Percentiles rank a stretch among this genome's conserved stretches.
Evolutionary conservation across 2,888 invertebrate genomes (phyloP).

Genomic region (Cantharis nigra): DNA sequence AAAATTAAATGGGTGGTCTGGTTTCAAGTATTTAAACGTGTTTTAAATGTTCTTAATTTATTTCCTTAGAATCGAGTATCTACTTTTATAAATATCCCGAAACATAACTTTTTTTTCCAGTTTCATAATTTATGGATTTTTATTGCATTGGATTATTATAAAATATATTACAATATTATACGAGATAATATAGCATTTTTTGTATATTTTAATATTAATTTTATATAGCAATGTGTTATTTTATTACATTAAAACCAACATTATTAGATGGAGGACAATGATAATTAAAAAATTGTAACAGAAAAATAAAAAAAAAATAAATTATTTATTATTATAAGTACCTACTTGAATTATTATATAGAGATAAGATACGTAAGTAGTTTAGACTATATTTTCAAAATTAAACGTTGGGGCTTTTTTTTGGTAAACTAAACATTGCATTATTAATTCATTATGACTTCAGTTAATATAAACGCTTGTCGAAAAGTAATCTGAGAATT

Average conservation of each 20-base stretch:
- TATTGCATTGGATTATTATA: not conserved
- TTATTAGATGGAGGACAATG: not conserved
- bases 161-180: not conserved
- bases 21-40: slow-evolving; percentile 5
- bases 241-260: not conserved
- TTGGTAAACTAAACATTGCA: too few relatives aligned
- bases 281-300: not conserved
- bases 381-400: too few relatives aligned
- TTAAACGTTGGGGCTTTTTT: too few relatives aligned
- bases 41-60: slow-evolving; percentile 1
- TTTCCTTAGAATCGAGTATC: slow-evolving; percentile 4
- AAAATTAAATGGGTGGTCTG: slow-evolving; percentile 8
- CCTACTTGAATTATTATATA: too few relatives aligned
- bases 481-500: not conserved
- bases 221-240: not conserved
- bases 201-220: not conserved
- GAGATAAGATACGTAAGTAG: too few relatives aligned
- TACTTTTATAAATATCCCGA: slow-evolving; percentile 14
- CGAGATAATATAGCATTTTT: too few relatives aligned
- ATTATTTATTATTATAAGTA: too few relatives aligned
- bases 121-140: not conserved
- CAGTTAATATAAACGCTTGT: not conserved
- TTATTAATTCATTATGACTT: not conserved
- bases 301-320: too few relatives aligned
- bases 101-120: not conserved